phyloP scores from a whole-genome alignment of 64 coral and sea anemone species.

The Stichodactyla mertensii region DNA sequence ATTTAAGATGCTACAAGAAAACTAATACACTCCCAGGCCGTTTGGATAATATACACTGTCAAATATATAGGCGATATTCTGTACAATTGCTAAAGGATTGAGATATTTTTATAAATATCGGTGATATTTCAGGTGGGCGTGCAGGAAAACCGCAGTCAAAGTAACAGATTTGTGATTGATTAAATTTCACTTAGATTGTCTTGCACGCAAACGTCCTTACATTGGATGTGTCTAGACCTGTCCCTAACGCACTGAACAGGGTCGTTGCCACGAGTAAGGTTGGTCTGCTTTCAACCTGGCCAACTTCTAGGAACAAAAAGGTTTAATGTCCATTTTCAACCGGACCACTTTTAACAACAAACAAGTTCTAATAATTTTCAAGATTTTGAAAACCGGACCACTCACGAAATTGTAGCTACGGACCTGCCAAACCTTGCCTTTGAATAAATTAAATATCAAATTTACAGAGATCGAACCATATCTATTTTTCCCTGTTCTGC shows the following conservation, averaged over 20 bases:
- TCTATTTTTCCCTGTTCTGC: neutral
- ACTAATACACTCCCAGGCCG: neutral
- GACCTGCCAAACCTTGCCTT: too few species aligned
- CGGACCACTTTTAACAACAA: too few species aligned
- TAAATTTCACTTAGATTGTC: neutral
- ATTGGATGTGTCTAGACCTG: neutral
- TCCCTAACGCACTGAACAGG: neutral
- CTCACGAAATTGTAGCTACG: too few species aligned
- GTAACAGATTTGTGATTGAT: constrained; percentile 6
- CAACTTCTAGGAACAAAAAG: too few species aligned
- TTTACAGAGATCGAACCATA: neutral
- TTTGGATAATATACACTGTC: neutral
- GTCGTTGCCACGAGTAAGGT: too few species aligned
- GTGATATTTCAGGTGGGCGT: neutral
- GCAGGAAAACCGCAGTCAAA: neutral
- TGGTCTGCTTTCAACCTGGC: too few species aligned
- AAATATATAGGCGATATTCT: neutral
- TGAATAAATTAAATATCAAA: neutral
- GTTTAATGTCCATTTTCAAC: too few species aligned
- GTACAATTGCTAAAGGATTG: neutral
- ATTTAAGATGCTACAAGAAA: neutral
- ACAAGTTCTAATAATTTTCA: too few species aligned
- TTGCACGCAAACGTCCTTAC: neutral
- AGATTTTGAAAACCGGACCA: too few species aligned
- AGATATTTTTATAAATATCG: neutral